These are phyloP conservation scores for Mactra quadrangularis DNA, from an alignment of 1,140 invertebrate species.

Conservation along the genomic window DNA sequence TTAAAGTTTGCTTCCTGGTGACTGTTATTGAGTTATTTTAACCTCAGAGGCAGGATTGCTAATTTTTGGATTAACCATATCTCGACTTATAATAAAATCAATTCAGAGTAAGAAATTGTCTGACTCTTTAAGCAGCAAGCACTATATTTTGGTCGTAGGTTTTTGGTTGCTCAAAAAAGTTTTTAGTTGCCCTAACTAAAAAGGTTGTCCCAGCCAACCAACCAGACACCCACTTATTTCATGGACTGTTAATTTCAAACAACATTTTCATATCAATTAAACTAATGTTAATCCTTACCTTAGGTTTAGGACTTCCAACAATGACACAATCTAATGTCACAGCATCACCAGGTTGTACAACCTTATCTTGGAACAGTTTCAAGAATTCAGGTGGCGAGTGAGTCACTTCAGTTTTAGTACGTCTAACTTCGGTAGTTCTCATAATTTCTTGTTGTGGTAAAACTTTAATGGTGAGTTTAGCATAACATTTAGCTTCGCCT, in stretches of 20 bases:
- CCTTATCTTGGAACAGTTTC: constrained; percentile 80
- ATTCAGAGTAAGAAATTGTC: too few relatives aligned
- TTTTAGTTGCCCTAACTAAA: too few relatives aligned
- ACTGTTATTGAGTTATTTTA: too few relatives aligned
- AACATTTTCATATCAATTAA: too few relatives aligned
- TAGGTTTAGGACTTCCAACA: constrained; percentile 89
- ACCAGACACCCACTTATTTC: too few relatives aligned
- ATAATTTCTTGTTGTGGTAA: constrained; percentile 45
- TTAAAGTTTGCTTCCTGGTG: neutral
- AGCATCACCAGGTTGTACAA: constrained; percentile 84
- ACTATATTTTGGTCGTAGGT: too few relatives aligned
- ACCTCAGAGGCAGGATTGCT: too few relatives aligned
- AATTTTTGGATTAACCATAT: neutral
- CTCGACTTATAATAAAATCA: too few relatives aligned
- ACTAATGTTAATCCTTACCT: constrained; percentile 86
- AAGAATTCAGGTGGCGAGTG: constrained; percentile 82
- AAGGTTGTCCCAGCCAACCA: too few relatives aligned
- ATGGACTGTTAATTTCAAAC: too few relatives aligned
- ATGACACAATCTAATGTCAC: constrained; percentile 90
- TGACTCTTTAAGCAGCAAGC: too few relatives aligned
- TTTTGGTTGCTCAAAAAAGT: too few relatives aligned
- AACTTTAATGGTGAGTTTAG: constrained; percentile 84
- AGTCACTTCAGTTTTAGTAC: constrained; percentile 61
- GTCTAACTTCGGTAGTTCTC: constrained; percentile 34
- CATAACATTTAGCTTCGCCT: constrained; percentile 84